phyloP scores from a whole-genome alignment of 2,888 invertebrate species.

The Marronus borbonicus region DNA sequence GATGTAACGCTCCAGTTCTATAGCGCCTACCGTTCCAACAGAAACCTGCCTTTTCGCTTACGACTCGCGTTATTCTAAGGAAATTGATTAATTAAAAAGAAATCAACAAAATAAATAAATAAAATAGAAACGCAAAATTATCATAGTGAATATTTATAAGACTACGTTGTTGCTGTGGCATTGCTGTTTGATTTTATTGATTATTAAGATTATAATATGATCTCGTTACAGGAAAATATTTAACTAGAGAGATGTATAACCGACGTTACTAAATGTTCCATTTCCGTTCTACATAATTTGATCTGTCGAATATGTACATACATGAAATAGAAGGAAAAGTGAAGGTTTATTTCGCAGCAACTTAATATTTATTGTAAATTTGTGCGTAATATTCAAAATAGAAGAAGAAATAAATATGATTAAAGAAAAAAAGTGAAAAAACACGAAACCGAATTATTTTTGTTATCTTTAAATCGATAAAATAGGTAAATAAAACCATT shows the following conservation, averaged over 20 bases:
- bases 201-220: not conserved
- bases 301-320: not conserved
- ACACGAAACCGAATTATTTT: constrained; percentile 66
- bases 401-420: constrained; percentile 10
- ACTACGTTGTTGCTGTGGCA: constrained; percentile 62
- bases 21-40: no score
- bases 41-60: not conserved
- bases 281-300: no score
- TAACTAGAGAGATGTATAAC: not conserved
- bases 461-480: constrained; percentile 63
- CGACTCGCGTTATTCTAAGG: not conserved
- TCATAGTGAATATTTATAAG: constrained; percentile 50
- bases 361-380: constrained; percentile 44
- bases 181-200: constrained; percentile 58
- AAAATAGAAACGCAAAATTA: constrained; percentile 9
- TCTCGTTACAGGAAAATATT: not conserved
- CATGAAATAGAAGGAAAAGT: no score
- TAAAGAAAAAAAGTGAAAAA: constrained; percentile 8
- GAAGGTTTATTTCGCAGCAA: constrained; percentile 50
- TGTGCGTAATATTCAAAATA: constrained; percentile 23
- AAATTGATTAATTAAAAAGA: constrained; percentile 46
- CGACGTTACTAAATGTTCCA: not conserved
- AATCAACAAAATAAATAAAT: constrained; percentile 1
- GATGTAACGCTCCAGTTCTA: not conserved
- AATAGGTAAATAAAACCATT: constrained; percentile 56